Conservation (phyloP, 2,888 invertebrate species). For the Dasypogon diadema region DNA sequence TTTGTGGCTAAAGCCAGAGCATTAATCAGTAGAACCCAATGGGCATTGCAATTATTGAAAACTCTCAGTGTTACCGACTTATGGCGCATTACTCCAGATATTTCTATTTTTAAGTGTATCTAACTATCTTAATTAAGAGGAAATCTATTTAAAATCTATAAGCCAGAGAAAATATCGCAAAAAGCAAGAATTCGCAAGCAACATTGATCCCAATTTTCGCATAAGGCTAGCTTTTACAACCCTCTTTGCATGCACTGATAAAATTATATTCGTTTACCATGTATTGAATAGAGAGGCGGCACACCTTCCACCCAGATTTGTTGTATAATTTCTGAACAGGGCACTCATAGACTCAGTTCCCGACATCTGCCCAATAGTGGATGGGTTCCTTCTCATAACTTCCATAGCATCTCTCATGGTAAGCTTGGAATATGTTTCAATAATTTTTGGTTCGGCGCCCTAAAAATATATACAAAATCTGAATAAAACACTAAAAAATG, state of each 20-base stretch:
- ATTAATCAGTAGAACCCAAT: too few relatives aligned
- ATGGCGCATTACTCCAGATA: too few relatives aligned
- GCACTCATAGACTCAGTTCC: slow-evolving; percentile 93
- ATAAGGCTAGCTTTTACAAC: background rate
- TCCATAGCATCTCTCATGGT: slow-evolving; percentile 95
- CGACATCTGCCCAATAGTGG: slow-evolving; percentile 87
- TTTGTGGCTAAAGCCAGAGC: too few relatives aligned
- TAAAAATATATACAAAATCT: slow-evolving; percentile 55
- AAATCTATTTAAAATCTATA: too few relatives aligned
- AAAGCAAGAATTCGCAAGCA: slow-evolving; percentile 9
- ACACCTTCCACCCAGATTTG: slow-evolving; percentile 87
- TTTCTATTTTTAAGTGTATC: too few relatives aligned
- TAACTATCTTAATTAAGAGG: too few relatives aligned
- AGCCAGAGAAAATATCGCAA: slow-evolving; percentile 34
- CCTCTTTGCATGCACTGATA: slow-evolving; percentile 58
- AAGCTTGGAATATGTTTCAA: slow-evolving; percentile 93
- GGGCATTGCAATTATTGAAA: too few relatives aligned
- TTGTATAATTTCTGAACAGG: slow-evolving; percentile 89
- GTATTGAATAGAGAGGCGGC: slow-evolving; percentile 70
- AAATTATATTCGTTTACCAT: slow-evolving; percentile 70
- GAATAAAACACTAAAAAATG: too few relatives aligned
- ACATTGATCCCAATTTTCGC: slow-evolving; percentile 26
- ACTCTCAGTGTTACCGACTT: too few relatives aligned
- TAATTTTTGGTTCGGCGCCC: slow-evolving; percentile 91
- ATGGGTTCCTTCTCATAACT: slow-evolving; percentile 88